Evolutionary conservation across 2,113 vertebrate genomes (phyloP).

Genomic region (Neolamprologus cancellatus): DNA sequence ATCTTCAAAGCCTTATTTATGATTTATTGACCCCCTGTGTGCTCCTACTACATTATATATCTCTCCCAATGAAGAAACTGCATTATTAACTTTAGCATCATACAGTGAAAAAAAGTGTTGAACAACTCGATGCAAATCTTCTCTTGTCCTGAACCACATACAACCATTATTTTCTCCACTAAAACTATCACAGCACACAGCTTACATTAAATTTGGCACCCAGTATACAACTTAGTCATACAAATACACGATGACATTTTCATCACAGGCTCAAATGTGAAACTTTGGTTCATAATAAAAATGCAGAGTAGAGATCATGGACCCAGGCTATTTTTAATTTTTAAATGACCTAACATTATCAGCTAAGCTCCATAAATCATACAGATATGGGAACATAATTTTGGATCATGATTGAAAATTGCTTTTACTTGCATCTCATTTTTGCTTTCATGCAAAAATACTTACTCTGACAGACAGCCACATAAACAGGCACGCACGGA

Average conservation of each 20-base stretch:
- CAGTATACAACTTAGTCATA: not conserved
- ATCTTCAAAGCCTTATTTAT: slow-evolving; percentile 41
- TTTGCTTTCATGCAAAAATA: not conserved
- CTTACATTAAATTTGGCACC: not conserved
- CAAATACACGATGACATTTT: not conserved
- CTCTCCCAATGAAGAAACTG: slow-evolving; percentile 4
- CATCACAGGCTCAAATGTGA: not conserved
- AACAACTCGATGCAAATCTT: not conserved
- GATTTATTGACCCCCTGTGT: slow-evolving; percentile 28
- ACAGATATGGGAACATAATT: not conserved
- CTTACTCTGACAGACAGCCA: not conserved
- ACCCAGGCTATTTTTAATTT: not conserved
- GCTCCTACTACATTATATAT: slow-evolving; percentile 15
- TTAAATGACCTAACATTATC: not conserved
- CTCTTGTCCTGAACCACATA: not conserved
- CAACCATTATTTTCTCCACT: not conserved
- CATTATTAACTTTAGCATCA: slow-evolving; percentile 19
- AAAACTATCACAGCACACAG: not conserved
- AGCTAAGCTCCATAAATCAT: not conserved
- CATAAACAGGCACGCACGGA: not conserved
- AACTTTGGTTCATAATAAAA: not conserved
- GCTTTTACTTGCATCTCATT: not conserved
- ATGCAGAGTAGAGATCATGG: not conserved
- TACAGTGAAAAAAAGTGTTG: not conserved
- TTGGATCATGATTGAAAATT: not conserved